phyloP scores from a whole-genome alignment of 2,888 invertebrate species.

The Brachycybe producta region DNA sequence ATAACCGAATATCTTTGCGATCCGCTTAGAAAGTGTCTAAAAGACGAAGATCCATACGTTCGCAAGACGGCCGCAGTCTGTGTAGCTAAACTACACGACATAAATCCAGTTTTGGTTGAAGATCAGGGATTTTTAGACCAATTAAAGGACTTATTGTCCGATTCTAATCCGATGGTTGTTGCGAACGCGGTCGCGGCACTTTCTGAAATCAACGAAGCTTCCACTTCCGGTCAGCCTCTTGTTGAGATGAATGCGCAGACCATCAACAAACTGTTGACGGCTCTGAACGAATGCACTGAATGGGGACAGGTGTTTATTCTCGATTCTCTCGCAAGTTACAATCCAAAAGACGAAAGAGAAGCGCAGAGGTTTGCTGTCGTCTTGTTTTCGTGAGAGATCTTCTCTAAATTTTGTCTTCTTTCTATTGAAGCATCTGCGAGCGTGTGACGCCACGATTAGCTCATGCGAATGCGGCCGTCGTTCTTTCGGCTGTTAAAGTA shows the following conservation, averaged over 20 bases:
- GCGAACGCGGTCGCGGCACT: slow-evolving; percentile 98
- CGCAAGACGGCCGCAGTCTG: slow-evolving; percentile 98
- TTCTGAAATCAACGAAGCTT: slow-evolving; percentile 95
- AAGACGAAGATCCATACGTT: slow-evolving; percentile 92
- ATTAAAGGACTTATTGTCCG: slow-evolving; percentile 87
- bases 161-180: slow-evolving; percentile 99
- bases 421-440: slow-evolving; percentile 65
- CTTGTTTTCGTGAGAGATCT: too few relatives aligned
- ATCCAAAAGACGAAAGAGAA: slow-evolving; percentile 90
- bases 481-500: slow-evolving; percentile 90
- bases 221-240: slow-evolving; percentile 82
- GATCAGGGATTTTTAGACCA: slow-evolving; percentile 95
- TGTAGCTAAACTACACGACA: slow-evolving; percentile 97
- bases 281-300: slow-evolving; percentile 97
- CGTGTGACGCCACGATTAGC: slow-evolving; percentile 92
- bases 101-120: slow-evolving; percentile 56
- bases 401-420: background rate
- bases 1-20: slow-evolving; percentile 99
- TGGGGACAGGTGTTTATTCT: slow-evolving; percentile 98
- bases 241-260: slow-evolving; percentile 96
- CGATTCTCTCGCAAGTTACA: slow-evolving; percentile 93
- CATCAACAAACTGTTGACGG: slow-evolving; percentile 94
- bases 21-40: slow-evolving; percentile 66
- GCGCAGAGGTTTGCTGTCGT: slow-evolving; percentile 56
- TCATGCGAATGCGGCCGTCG: slow-evolving; percentile 98